Conservation (phyloP, 2,888 invertebrate species). For the Listrodromus nycthemerus region DNA sequence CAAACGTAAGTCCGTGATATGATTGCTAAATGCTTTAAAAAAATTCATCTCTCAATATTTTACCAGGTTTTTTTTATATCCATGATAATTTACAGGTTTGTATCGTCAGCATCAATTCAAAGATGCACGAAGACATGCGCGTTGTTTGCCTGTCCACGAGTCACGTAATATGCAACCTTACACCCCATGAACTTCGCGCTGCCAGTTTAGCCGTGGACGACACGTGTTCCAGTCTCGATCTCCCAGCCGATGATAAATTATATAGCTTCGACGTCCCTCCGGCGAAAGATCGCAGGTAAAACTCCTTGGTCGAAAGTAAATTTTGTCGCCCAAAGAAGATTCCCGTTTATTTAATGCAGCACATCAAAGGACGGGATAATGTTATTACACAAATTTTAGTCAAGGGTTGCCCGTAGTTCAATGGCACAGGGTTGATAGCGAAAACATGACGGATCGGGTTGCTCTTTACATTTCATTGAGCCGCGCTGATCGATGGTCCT, state of each 20-base stretch:
- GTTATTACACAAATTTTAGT: slow-evolving; percentile 61
- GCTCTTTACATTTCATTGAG: slow-evolving; percentile 80
- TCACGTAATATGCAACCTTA: slow-evolving; percentile 88
- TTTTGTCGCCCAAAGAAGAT: neutral
- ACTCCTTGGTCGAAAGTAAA: neutral
- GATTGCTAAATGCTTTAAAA: neutral
- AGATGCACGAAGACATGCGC: slow-evolving; percentile 88
- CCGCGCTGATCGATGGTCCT: slow-evolving; percentile 84
- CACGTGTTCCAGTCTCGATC: slow-evolving; percentile 76
- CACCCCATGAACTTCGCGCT: slow-evolving; percentile 86
- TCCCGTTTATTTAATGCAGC: neutral
- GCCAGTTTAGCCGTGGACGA: slow-evolving; percentile 85
- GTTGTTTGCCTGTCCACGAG: slow-evolving; percentile 88
- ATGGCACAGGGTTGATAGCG: slow-evolving; percentile 77
- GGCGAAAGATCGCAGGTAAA: slow-evolving; percentile 83
- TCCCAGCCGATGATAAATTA: slow-evolving; percentile 82
- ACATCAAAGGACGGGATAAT: neutral
- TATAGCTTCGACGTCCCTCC: slow-evolving; percentile 84
- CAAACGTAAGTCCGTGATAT: slow-evolving; percentile 82
- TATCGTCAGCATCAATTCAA: slow-evolving; percentile 88
- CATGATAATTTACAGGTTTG: slow-evolving; percentile 85
- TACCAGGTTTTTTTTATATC: neutral
- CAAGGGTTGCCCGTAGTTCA: slow-evolving; percentile 79
- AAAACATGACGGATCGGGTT: slow-evolving; percentile 73
- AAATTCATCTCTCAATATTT: neutral